Evolutionary conservation across 2,113 vertebrate genomes (phyloP).

Genomic region (Callithrix jacchus): DNA sequence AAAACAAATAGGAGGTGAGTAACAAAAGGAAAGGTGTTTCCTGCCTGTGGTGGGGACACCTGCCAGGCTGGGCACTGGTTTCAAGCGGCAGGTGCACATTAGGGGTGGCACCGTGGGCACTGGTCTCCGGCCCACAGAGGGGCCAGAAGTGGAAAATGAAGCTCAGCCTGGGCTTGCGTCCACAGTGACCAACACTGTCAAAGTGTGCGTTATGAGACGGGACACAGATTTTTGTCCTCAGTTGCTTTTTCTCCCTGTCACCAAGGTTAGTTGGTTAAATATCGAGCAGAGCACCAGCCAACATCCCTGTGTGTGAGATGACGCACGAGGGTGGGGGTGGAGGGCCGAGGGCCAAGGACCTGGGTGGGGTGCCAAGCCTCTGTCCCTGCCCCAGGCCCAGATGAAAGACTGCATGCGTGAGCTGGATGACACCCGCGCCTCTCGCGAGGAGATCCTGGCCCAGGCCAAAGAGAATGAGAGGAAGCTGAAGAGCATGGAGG

Average conservation of each 20-base stretch:
- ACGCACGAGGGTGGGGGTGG: rapidly evolving
- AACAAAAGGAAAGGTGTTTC: too few species aligned
- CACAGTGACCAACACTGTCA: rapidly evolving
- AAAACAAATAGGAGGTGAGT: too few species aligned
- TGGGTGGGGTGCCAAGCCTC: not conserved
- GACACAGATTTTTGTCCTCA: rapidly evolving
- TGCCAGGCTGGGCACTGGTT: too few species aligned
- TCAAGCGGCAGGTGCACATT: too few species aligned
- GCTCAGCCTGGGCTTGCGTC: rapidly evolving
- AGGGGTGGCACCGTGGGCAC: too few species aligned
- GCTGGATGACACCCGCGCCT: conserved; percentile 93
- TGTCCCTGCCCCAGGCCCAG: conserved; percentile 87
- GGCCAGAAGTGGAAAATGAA: not conserved
- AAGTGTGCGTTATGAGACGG: not conserved
- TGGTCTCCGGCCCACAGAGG: too few species aligned
- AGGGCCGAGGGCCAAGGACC: rapidly evolving
- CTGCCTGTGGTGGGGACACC: too few species aligned
- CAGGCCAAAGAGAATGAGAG: conserved; percentile 98
- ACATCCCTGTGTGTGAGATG: rapidly evolving
- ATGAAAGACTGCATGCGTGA: conserved; percentile 96
- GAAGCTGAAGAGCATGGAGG: conserved; percentile 97
- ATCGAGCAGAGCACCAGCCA: rapidly evolving
- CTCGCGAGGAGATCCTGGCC: conserved; percentile 95
- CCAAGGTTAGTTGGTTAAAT: not conserved
- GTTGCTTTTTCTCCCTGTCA: not conserved